Evolutionary conservation across 2,113 vertebrate species (phyloP), one percentile per base, ranked within the genome.

Genomic region (Anser brachyrhynchus): DNA sequence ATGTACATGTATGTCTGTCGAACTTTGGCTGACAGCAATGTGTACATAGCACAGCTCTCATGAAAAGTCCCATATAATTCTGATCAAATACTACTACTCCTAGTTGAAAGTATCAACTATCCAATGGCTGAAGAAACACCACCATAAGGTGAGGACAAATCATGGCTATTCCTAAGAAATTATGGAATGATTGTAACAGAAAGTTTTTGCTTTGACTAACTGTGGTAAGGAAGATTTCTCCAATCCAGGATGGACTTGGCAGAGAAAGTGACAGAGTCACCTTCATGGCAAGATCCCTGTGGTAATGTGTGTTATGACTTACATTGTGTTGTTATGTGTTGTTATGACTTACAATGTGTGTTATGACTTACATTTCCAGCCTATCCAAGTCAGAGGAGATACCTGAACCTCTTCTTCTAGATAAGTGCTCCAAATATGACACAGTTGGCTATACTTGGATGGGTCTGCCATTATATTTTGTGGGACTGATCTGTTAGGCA

Each of bases 231-330:
- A 51, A 66, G 18, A 57, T 52, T 90, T 84, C 25, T 82, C 17
- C 31, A 78, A 4, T 1, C 2, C 11, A 21, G 5, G 17, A 11
- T 3, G 2, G 13, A 12, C 26, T 13, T 54, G 49, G 4, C 11
- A 14, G 8, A 41, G 65, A 33, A 93, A 46, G 7, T 13, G 13
- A 22, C 44, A 55, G 7, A 89, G 5, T 71, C 3, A 0, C 7
- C 14, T 75, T 80, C 22, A 2, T n/a, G n/a, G 5, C 31, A 61
- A 49, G 29, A 49, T 35, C 35, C 6, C 37, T 11, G 13, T 11
- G 18, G 8, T 76, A n/a, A 41, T 29, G 16, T 19, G 5, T 26
- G 9, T 11, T 35, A 67, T 37, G 49, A 22, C 33, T 77, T 59
- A 4, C 6, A 18, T 49, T 69, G 37, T 37, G 37, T 37, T 37